Percentiles rank a stretch among this genome's conserved stretches.
phyloP scores from a whole-genome alignment of 53 echinoderm and acorn worm genomes.

The Henricia sp. region DNA sequence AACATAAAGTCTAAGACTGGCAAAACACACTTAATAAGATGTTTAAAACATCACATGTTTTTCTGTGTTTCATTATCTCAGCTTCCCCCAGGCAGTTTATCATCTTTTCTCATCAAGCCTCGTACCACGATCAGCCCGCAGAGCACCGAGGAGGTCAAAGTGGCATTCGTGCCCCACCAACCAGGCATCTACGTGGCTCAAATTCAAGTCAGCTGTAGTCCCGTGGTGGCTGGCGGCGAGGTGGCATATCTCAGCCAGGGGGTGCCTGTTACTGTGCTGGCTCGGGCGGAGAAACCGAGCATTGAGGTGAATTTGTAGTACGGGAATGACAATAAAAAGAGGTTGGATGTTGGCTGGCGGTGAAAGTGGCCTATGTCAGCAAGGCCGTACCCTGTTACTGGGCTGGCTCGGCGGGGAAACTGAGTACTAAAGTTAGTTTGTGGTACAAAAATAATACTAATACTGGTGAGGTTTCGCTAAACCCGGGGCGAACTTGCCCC shows the following conservation, averaged over 20 bases:
- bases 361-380: too few species aligned
- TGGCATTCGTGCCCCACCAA: conserved; percentile 85
- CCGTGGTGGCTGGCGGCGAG: conserved; percentile 79
- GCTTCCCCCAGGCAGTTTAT: conserved; percentile 55
- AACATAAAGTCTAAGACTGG: too few species aligned
- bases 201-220: conserved; percentile 77
- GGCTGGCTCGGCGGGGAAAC: too few species aligned
- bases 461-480: too few species aligned
- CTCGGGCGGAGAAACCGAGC: conserved; percentile 83
- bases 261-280: conserved; percentile 67
- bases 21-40: too few species aligned
- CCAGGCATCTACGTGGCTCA: conserved; percentile 85
- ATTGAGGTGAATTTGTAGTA: conserved; percentile 81
- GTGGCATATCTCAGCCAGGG: conserved; percentile 38
- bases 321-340: too few species aligned
- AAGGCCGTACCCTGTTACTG: too few species aligned
- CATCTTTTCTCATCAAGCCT: conserved; percentile 74
- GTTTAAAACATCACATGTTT: neutral
- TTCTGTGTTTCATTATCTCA: neutral
- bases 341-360: too few species aligned
- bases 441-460: too few species aligned
- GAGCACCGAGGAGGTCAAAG: conserved; percentile 79
- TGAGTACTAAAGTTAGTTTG: too few species aligned
- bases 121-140: conserved; percentile 85
- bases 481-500: too few species aligned